Conservation (phyloP, 2,113 vertebrate species). For the Potamarius usumacintae region DNA sequence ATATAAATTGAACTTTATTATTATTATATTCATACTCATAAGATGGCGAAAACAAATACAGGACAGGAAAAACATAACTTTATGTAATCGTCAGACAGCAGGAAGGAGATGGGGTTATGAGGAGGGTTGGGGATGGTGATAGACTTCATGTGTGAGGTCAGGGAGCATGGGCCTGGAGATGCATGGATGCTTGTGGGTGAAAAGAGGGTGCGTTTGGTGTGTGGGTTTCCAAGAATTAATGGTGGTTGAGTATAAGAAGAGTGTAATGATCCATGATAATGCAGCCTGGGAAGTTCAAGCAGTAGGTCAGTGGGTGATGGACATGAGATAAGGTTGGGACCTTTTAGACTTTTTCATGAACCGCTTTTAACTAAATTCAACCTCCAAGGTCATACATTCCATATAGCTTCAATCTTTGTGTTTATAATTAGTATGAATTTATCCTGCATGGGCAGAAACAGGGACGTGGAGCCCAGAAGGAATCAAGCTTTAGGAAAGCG, state of each 20-base stretch:
- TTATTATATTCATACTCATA: neutral
- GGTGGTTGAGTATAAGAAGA: constrained; percentile 20
- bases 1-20: too few species aligned
- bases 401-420: neutral
- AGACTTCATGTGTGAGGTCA: constrained; percentile 2
- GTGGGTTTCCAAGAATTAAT: neutral
- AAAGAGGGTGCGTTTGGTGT: constrained; percentile 40
- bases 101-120: neutral
- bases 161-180: constrained; percentile 14
- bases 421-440: neutral
- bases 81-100: neutral
- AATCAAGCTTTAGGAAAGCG: constrained; percentile 22
- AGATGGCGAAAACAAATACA: neutral
- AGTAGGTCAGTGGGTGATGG: neutral
- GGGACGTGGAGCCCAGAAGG: neutral
- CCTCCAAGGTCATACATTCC: neutral
- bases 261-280: constrained; percentile 61
- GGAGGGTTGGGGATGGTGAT: too few species aligned
- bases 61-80: neutral
- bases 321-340: neutral
- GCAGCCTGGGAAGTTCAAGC: constrained; percentile 54
- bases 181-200: constrained; percentile 4
- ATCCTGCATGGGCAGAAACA: neutral
- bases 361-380: neutral
- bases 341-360: neutral